Evolutionary conservation across 2,797 vertebrate species (phyloP).

Genomic region (Sternotherus odoratus): DNA sequence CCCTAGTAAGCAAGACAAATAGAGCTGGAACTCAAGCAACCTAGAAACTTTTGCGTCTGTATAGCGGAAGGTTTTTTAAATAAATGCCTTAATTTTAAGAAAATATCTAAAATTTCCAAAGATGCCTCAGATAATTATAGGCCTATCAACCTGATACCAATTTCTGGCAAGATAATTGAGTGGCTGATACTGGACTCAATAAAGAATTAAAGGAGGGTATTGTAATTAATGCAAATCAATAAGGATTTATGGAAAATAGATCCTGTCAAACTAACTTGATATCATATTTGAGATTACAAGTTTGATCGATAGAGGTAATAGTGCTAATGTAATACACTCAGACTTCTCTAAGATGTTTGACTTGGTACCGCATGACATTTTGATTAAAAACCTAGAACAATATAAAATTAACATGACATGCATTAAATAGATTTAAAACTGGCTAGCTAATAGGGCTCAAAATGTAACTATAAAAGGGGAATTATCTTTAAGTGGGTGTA

Average conservation of each 20-base stretch:
- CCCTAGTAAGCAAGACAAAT: background rate
- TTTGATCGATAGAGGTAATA: background rate
- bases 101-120: background rate
- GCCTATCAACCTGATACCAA: background rate
- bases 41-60: background rate
- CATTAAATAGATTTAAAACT: background rate
- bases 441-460: background rate
- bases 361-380: background rate
- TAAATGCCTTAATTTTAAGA: background rate
- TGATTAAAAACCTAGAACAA: background rate
- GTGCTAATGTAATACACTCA: background rate
- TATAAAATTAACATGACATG: background rate
- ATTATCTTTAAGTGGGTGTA: background rate
- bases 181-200: background rate
- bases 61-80: constrained; percentile 1
- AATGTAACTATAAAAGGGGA: background rate
- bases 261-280: background rate
- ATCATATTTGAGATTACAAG: background rate
- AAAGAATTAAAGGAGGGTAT: no score
- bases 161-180: background rate
- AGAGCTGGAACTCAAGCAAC: background rate
- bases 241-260: background rate
- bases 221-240: background rate
- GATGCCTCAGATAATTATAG: background rate
- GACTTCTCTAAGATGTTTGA: background rate